Evolutionary conservation across 37 sponge, comb jelly and placozoan genomes (phyloP).

Genomic region (Petrosia ficiformis): DNA sequence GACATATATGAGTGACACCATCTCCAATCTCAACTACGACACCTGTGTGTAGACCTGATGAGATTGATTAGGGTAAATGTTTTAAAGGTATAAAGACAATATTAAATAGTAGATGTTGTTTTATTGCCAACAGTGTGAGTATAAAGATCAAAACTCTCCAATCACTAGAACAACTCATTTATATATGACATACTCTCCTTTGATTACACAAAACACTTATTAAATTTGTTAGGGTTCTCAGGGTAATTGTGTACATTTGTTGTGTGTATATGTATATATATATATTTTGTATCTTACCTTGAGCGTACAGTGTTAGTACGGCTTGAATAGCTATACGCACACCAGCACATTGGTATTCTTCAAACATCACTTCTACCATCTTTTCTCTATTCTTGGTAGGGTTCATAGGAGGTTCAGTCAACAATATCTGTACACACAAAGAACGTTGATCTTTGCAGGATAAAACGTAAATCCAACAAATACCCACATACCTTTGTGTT

Average conservation of each 20-base stretch:
- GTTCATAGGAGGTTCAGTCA: slow-evolving; percentile 99
- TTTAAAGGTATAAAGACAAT: background rate
- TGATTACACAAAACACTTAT: too few relatives aligned
- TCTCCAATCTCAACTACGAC: slow-evolving; percentile 99
- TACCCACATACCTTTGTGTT: slow-evolving; percentile 66
- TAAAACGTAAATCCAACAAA: background rate
- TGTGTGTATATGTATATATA: too few relatives aligned
- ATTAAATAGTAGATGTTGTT: too few relatives aligned
- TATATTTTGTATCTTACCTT: slow-evolving; percentile 60
- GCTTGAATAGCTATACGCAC: slow-evolving; percentile 99
- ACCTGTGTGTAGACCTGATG: slow-evolving; percentile 91
- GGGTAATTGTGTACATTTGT: too few relatives aligned
- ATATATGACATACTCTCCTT: too few relatives aligned
- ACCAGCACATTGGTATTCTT: slow-evolving; percentile 91
- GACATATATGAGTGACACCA: slow-evolving; percentile 98
- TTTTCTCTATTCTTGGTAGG: slow-evolving; percentile 99
- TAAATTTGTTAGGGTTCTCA: too few relatives aligned
- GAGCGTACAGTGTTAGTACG: slow-evolving; percentile 98
- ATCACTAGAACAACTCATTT: too few relatives aligned
- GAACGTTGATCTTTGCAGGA: background rate
- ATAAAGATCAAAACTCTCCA: too few relatives aligned
- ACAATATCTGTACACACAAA: slow-evolving; percentile 66
- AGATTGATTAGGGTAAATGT: background rate
- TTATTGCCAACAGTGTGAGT: too few relatives aligned
- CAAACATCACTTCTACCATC: slow-evolving; percentile 99